A percentile compares a stretch with the other conserved stretches of the same genome.
These are phyloP conservation scores for Eulemur rufifrons DNA, from an alignment of 2,113 vertebrate genomes.

Conservation along the genomic window DNA sequence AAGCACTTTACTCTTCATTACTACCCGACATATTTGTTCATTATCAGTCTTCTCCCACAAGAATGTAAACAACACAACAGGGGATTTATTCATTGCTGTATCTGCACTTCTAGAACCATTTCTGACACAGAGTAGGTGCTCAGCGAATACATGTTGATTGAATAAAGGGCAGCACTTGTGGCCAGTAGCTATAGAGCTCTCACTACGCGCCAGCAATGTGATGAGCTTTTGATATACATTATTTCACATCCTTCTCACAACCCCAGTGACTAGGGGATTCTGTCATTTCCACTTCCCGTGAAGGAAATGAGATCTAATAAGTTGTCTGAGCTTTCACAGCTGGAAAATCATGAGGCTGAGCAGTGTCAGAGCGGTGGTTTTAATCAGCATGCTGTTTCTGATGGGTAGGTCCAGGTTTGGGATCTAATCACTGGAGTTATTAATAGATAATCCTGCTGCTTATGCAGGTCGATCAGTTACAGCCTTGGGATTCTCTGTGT, in stretches of 20 bases:
- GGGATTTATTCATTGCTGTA: neutral
- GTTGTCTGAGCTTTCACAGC: neutral
- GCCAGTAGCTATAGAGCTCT: neutral
- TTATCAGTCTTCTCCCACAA: neutral
- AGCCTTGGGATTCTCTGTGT: neutral
- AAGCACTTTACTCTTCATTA: neutral
- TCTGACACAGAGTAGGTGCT: neutral
- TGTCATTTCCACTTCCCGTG: neutral
- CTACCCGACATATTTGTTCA: neutral
- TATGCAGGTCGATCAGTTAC: neutral
- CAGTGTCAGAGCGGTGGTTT: neutral
- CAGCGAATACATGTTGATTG: neutral
- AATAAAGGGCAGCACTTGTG: neutral
- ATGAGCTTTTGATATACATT: neutral
- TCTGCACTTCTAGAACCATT: neutral
- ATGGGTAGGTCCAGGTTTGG: neutral
- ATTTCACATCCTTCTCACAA: neutral
- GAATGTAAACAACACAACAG: neutral
- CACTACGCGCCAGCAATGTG: neutral
- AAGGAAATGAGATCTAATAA: neutral
- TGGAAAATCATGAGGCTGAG: neutral
- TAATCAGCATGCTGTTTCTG: neutral
- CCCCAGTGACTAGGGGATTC: neutral
- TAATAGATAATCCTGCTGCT: neutral
- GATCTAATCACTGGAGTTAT: neutral